phyloP scores from a whole-genome alignment of 2,888 invertebrate species.

The Amphipyra berbera region DNA sequence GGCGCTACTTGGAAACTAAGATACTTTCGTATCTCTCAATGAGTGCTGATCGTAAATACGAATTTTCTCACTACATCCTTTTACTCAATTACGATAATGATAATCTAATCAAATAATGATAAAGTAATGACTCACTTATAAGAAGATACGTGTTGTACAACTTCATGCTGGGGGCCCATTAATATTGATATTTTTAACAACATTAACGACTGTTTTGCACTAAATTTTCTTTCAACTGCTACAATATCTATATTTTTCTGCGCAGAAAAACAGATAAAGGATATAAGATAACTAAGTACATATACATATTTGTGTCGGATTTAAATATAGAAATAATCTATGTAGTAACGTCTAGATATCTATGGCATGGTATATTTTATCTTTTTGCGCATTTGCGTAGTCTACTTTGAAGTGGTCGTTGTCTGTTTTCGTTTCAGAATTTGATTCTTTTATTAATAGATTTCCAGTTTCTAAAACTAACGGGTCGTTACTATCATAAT shows the following conservation, averaged over 20 bases:
- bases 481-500: no score
- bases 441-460: not conserved
- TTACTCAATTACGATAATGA: no score
- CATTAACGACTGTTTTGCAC: slow-evolving; percentile 40
- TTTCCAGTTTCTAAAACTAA: not conserved
- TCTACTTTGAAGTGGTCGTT: slow-evolving; percentile 9
- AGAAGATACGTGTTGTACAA: slow-evolving; percentile 52
- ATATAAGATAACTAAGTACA: slow-evolving; percentile 20
- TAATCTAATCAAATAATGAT: not conserved
- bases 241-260: slow-evolving; percentile 41
- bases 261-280: slow-evolving; percentile 55
- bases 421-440: not conserved
- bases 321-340: slow-evolving; percentile 53
- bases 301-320: slow-evolving; percentile 33
- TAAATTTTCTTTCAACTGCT: slow-evolving; percentile 50
- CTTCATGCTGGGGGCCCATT: slow-evolving; percentile 64
- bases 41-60: no score
- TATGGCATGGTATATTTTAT: slow-evolving; percentile 57
- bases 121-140: slow-evolving; percentile 58
- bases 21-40: no score
- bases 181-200: slow-evolving; percentile 38
- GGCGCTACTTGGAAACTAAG: no score
- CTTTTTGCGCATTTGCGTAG: slow-evolving; percentile 52
- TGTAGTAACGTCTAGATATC: slow-evolving; percentile 33
- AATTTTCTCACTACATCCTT: no score